Base-by-base conservation (phyloP, 2,797 vertebrate species). In the Craterocephalus amniculus region DNA sequence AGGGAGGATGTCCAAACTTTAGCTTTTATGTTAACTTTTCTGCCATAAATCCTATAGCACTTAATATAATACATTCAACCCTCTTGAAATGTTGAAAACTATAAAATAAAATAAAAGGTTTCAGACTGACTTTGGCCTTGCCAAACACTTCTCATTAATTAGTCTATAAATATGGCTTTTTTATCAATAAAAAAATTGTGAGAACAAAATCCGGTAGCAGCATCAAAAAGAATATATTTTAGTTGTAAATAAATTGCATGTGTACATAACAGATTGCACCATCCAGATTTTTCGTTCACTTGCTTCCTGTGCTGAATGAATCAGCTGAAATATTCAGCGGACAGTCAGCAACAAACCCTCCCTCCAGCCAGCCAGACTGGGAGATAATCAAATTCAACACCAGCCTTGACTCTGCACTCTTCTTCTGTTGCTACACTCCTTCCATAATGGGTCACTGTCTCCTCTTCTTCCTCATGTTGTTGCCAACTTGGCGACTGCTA, bases 361-460 rank as follows among this genome's bases (percentile, higher is more conserved):
- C 68, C 64, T 38, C 13, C 74, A 60, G 79, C 61, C 27, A 3
- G 34, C 36, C 45, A 16, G 26, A 70, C 68, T 62, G 68, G 36
- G 29, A 87, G 54, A 84, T 81, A 79, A 89, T 90, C 77, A 78
- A 71, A 89, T 84, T 84, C 79, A 81, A 71, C 74, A 81, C 74
- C 76, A 83, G 74, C 72, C 67, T 74, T 75, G 79, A 82, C 69
- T 82, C 72, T 76, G 74, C 79, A 72, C 76, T 81, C 67, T 77
- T 72, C 62, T 38, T 70, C 55, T 58, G 61, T 80, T 83, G 65
- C 65, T 61, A 24, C 32, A 18, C 70, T 3, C 71, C 70, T 26
- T 74, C 60, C 54, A 51, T 58, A 57, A 72, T 14, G 52, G 29
- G 35, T 59, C 49, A 1, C 68, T 7, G 22, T 56, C 43, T 70